Evolutionary conservation across 2,113 vertebrate genomes (phyloP).

Genomic region (Tychaedon coryphoeus): DNA sequence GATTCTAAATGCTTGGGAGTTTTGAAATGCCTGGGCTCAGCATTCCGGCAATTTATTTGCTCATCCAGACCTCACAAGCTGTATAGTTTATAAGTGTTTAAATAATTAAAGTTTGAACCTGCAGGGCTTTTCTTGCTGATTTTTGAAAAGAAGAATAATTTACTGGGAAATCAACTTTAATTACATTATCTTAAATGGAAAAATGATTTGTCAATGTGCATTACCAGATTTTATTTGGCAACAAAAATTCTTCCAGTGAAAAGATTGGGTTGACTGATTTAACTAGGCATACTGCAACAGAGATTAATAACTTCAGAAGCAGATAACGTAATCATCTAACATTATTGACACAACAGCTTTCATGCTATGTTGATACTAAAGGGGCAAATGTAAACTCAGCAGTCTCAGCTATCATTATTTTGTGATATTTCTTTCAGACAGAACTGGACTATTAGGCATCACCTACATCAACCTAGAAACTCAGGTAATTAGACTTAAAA

Average conservation of each 20-base stretch:
- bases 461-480: not conserved
- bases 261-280: constrained; percentile 8
- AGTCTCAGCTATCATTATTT: not conserved
- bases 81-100: constrained; percentile 19
- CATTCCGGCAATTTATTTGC: constrained; percentile 17
- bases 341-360: not conserved
- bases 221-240: not conserved
- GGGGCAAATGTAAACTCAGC: not conserved
- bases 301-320: constrained; percentile 16
- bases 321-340: not conserved
- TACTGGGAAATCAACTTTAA: constrained; percentile 29
- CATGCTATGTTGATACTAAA: not conserved
- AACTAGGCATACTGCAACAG: not conserved
- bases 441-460: not conserved
- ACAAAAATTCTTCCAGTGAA: not conserved
- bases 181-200: constrained; percentile 10
- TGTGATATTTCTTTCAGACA: not conserved
- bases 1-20: constrained; percentile 22
- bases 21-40: constrained; percentile 26
- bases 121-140: not conserved
- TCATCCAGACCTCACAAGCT: constrained; percentile 32
- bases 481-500: constrained; percentile 22
- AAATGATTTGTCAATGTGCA: constrained; percentile 22
- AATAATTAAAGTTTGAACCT: constrained; percentile 52
- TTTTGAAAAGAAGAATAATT: not conserved